Evolutionary conservation across 2,113 vertebrate genomes (phyloP).

Genomic region (Gnathonemus longibarbis): DNA sequence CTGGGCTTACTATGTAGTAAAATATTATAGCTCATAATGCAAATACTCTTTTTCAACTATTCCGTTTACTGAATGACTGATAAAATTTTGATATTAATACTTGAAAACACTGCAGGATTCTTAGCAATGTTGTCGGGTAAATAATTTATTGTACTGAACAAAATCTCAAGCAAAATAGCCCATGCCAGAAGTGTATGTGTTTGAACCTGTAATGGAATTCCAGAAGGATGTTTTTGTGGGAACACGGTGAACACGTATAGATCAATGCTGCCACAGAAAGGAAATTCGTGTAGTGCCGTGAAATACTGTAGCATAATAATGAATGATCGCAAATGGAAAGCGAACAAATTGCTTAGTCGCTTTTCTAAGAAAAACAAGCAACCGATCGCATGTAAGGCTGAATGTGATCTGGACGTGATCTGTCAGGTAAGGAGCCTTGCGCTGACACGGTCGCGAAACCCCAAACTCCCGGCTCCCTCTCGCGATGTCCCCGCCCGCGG

Average conservation of each 20-base stretch:
- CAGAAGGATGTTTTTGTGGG: neutral
- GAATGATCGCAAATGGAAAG: neutral
- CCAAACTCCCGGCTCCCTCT: conserved; percentile 11
- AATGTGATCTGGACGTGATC: neutral
- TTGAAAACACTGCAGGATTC: neutral
- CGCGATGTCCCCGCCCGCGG: conserved; percentile 45
- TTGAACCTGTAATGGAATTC: neutral
- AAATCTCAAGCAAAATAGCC: neutral
- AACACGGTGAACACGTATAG: neutral
- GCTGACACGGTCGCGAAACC: neutral
- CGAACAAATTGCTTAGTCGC: neutral
- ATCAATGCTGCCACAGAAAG: neutral
- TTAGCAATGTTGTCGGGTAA: neutral
- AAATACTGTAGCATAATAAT: neutral
- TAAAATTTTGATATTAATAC: neutral
- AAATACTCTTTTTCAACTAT: neutral
- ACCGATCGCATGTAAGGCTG: neutral
- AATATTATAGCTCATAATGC: neutral
- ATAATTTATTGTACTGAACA: neutral
- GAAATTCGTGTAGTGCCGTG: neutral
- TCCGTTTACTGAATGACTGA: neutral
- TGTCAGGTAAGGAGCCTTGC: neutral
- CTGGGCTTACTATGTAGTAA: neutral
- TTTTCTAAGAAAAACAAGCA: neutral
- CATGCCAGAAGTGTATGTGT: neutral